Evolutionary conservation across 1,140 invertebrate species (phyloP), one percentile per base, ranked within the genome.

Genomic region (Daktulosphaira vitifoliae): DNA sequence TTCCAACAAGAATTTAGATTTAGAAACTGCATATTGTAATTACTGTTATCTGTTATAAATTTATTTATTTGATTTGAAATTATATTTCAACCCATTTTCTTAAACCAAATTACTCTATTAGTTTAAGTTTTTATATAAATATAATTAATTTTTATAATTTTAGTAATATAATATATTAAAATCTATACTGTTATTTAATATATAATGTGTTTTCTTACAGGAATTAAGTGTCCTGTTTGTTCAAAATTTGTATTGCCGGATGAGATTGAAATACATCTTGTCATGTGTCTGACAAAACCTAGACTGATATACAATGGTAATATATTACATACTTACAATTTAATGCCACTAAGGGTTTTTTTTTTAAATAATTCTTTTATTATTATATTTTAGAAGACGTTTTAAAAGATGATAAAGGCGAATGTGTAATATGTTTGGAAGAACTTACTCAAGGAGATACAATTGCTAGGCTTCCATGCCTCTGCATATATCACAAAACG

Each of bases 401-500:
- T 71, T 80, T 98, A 76, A 86, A 84, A 67, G 93, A 97, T 77
- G 87, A 93, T 72, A 98, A 97, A 75, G 90, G 89, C 52, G 96
- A 98, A 81, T 99, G 96, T 82, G 91, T 96, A 67, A 99, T 99
- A 78, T 98, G 96, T 79, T 84, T 99, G 72, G 96, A 99, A 77
- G 95, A 98, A 72, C 82, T 99, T 73, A 82, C 82, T 74, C 84
- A 91, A 73, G 96, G 95, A 65, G 88, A 97, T 78, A 90, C 90
- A 69, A 98, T 98, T 76, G 96, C 96, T 69, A 86, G 96, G 73
- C 83, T 99, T 76, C 96, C 96, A 73, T 99, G 96, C 81, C 86
- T 98, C 69, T 99, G 96, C 84, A 95, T 99, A 82, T 99, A 98
- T 79, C 96, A 98, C 78, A 99, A 98, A 84, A 85, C 84, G 92